Conservation (phyloP, 2,888 invertebrate genomes). For the Drosophila sordidula region DNA sequence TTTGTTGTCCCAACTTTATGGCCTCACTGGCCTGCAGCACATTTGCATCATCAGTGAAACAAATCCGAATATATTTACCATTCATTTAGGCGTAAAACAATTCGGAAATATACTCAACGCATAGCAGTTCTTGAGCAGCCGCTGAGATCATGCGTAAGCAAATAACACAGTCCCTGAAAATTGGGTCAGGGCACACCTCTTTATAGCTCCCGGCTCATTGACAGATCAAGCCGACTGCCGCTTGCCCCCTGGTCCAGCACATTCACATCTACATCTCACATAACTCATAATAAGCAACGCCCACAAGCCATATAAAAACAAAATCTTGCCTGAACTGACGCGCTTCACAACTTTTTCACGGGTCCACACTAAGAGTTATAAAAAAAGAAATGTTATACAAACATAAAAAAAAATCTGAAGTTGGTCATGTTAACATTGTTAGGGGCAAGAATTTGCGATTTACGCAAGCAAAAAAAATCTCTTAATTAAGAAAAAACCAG, state of each 20-base stretch:
- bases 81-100: constrained; percentile 24
- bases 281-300: constrained; percentile 65
- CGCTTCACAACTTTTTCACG: constrained; percentile 66
- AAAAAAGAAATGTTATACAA: constrained; percentile 55
- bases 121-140: constrained; percentile 13
- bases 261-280: constrained; percentile 41
- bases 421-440: constrained; percentile 5
- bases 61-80: constrained; percentile 43
- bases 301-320: constrained; percentile 49
- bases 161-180: constrained; percentile 55
- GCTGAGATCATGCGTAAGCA: constrained; percentile 69
- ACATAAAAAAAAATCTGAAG: constrained; percentile 16
- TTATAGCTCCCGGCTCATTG: constrained; percentile 59
- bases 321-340: constrained; percentile 38
- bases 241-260: constrained; percentile 13
- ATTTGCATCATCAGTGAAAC: constrained; percentile 44
- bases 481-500: too few species aligned
- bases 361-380: constrained; percentile 47
- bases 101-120: constrained; percentile 46
- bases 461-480: background rate
- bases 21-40: constrained; percentile 5
- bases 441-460: constrained; percentile 32
- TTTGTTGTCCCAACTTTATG: constrained; percentile 43
- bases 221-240: constrained; percentile 44
- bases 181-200: constrained; percentile 76